Conservation (phyloP, 1,140 invertebrate genomes). For the Panagrolaimus sp. region DNA sequence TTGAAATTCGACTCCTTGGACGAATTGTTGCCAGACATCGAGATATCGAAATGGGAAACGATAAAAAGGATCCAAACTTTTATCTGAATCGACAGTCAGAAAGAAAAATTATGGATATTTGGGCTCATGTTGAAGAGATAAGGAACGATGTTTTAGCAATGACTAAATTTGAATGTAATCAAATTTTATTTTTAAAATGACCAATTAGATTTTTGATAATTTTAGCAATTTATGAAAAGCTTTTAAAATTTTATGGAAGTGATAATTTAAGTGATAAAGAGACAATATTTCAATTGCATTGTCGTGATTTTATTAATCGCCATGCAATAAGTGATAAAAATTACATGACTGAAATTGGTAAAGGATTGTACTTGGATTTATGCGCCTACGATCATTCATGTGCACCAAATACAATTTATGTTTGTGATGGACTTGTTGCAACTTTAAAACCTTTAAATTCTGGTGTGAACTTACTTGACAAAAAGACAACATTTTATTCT, state of each 20-base stretch:
- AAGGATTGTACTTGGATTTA: slow-evolving; percentile 57
- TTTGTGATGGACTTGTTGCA: slow-evolving; percentile 48
- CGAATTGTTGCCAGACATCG: slow-evolving; percentile 53
- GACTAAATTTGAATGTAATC: slow-evolving; percentile 49
- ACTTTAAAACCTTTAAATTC: slow-evolving; percentile 42
- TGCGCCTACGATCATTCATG: slow-evolving; percentile 58
- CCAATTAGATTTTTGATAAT: neutral
- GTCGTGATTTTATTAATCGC: slow-evolving; percentile 58
- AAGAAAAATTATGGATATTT: slow-evolving; percentile 56
- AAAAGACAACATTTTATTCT: slow-evolving; percentile 48
- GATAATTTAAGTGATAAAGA: slow-evolving; percentile 47
- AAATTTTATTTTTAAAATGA: neutral
- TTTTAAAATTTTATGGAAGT: slow-evolving; percentile 48
- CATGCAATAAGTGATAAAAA: slow-evolving; percentile 55
- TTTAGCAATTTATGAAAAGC: slow-evolving; percentile 51
- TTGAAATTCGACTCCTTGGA: slow-evolving; percentile 53
- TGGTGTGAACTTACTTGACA: slow-evolving; percentile 41
- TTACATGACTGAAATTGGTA: slow-evolving; percentile 59
- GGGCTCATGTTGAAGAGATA: slow-evolving; percentile 55
- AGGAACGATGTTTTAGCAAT: slow-evolving; percentile 49
- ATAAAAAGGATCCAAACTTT: slow-evolving; percentile 49
- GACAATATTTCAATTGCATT: slow-evolving; percentile 54
- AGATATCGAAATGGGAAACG: slow-evolving; percentile 45
- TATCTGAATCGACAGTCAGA: slow-evolving; percentile 48
- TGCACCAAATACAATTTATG: slow-evolving; percentile 51